Conservation (phyloP, 2,888 invertebrate species). For the Atrina japonica region DNA sequence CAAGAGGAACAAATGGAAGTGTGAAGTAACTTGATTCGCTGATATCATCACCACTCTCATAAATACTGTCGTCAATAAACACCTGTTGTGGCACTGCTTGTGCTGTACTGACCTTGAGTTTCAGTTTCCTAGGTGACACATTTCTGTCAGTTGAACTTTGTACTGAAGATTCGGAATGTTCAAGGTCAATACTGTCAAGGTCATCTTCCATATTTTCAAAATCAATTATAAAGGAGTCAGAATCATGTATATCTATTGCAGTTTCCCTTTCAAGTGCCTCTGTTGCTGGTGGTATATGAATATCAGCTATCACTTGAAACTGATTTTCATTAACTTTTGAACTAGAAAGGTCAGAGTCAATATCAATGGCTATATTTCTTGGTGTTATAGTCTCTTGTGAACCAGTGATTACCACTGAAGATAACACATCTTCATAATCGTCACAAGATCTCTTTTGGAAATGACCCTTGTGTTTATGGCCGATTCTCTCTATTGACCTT, state of each 20-base stretch:
- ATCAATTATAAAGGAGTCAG: conserved; percentile 51
- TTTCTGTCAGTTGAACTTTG: conserved; percentile 48
- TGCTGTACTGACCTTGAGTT: conserved; percentile 38
- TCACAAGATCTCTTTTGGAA: background rate
- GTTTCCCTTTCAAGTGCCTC: no score
- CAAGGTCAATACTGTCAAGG: conserved; percentile 40
- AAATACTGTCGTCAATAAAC: conserved; percentile 56
- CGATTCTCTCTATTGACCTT: conserved; percentile 6
- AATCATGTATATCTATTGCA: conserved; percentile 34
- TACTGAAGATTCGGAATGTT: conserved; percentile 2
- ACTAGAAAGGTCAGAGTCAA: conserved; percentile 8
- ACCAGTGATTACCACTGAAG: background rate
- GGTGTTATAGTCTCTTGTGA: conserved; percentile 1
- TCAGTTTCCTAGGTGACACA: conserved; percentile 5
- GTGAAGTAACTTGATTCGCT: conserved; percentile 8
- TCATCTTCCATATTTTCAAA: conserved; percentile 46
- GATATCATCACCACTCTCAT: conserved; percentile 30
- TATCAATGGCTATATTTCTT: conserved; percentile 33
- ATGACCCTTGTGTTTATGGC: conserved; percentile 3
- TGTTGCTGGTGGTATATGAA: conserved; percentile 32
- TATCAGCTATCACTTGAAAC: conserved; percentile 33
- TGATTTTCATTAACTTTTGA: conserved; percentile 5
- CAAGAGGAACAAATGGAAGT: conserved; percentile 14
- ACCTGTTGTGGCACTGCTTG: conserved; percentile 57
- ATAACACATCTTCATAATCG: background rate